Evolutionary conservation across 1,140 invertebrate genomes (phyloP).

Genomic region (Chymomyza costata): DNA sequence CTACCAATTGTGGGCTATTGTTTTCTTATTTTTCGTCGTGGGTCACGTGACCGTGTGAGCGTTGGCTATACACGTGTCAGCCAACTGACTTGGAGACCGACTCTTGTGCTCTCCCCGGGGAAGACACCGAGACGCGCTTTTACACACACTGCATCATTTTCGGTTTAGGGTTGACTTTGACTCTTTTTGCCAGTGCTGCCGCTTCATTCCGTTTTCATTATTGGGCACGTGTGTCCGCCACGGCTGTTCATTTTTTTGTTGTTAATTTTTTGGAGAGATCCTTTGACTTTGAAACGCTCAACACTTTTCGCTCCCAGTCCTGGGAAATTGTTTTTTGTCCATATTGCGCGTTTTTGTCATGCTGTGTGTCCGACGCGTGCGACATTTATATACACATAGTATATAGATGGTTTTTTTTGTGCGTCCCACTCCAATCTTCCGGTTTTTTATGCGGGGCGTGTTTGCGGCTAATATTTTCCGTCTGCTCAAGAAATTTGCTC

Average conservation of each 20-base stretch:
- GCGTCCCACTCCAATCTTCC: background rate
- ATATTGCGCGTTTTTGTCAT: constrained; percentile 57
- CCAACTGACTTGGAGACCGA: constrained; percentile 28
- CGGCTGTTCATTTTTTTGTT: constrained; percentile 1
- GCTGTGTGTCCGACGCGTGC: constrained; percentile 61
- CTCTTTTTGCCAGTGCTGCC: constrained; percentile 24
- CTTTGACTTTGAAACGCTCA: constrained; percentile 64
- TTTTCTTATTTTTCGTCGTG: constrained; percentile 33
- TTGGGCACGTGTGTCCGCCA: constrained; percentile 51
- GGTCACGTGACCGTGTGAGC: constrained; percentile 57
- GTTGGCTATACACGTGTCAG: too few species aligned
- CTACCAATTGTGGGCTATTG: constrained; percentile 47
- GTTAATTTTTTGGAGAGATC: constrained; percentile 65
- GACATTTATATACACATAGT: constrained; percentile 17
- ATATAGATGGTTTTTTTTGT: too few species aligned
- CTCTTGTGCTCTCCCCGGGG: constrained; percentile 6
- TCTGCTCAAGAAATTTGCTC: constrained; percentile 50
- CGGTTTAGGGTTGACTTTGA: constrained; percentile 25
- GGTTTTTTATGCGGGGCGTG: constrained; percentile 67
- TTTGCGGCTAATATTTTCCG: constrained; percentile 70
- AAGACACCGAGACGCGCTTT: background rate
- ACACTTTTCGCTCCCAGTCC: constrained; percentile 51
- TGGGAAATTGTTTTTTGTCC: constrained; percentile 60
- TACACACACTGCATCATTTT: too few species aligned
- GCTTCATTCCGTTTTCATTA: constrained; percentile 62